Base-by-base conservation (phyloP, 35 echinoderm and acorn worm species). In the Eucidaris tribuloides region DNA sequence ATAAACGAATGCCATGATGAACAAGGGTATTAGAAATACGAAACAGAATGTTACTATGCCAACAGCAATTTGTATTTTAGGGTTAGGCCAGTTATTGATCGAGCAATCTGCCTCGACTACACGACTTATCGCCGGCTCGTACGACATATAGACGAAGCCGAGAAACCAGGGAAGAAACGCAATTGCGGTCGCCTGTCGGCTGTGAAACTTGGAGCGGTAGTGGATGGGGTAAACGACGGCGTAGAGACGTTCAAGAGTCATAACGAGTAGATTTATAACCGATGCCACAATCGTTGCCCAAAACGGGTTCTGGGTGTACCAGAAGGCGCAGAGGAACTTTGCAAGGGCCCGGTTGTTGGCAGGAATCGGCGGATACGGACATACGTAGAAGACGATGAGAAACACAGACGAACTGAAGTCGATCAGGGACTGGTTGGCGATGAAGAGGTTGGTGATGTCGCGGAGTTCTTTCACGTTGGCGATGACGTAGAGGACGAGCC, bases 391-490 rank as follows among this genome's bases (percentile, higher is more conserved):
- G 29, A 59, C 28, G 33, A 81, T 2, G 3, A 92, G 52, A 6
- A 92, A 46, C 2, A 92, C 3, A 41, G 83, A 86, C 50, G 62
- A 86, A 0, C 20, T 2, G 20, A 92, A 80, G 55, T 92, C 89
- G 2, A 81, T 59, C 3, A 92, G 41, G 23, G 89, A 92, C 36
- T 92, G 89, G 45, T 92, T 92, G 45, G 74, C 74, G 60, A 92
- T 79, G 13, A 92, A 50, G 44, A 92, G 18, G 55, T 86, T 92
- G 3, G 77, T 70, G 23, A 62, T 65, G 31, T 38, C 37, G 2
- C 68, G 3, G 1, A 42, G 41, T n/a, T n/a, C n/a, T n/a, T n/a
- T n/a, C 50, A 36, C 25, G 56, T 42, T 33, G 25, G 56, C 31
- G 23, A 55, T 42, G 5, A 64, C 80, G 19, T 33, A 58, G 22